Conservation (phyloP, 2,888 invertebrate genomes). For the Lasioglossum morio region DNA sequence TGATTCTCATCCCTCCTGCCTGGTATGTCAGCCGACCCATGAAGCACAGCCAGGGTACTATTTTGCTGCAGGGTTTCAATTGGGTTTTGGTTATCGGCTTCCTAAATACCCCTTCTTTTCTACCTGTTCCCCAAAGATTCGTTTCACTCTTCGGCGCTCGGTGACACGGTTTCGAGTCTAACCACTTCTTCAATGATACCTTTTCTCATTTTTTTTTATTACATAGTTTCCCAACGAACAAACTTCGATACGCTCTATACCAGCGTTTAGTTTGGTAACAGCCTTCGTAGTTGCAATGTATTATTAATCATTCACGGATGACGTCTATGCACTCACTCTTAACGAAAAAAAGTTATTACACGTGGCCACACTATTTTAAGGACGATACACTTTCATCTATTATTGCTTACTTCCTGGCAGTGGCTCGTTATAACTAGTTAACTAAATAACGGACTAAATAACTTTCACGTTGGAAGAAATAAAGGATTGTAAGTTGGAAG, state of each 20-base stretch:
- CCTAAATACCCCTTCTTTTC: neutral
- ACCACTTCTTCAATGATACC: neutral
- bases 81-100: constrained; percentile 59
- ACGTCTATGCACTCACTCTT: neutral
- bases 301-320: neutral
- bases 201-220: neutral
- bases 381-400: neutral
- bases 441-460: too few relatives aligned
- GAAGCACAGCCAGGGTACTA: constrained; percentile 89
- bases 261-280: neutral
- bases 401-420: neutral
- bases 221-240: neutral
- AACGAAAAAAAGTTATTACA: neutral
- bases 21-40: constrained; percentile 91
- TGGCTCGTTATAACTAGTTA: too few relatives aligned
- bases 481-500: too few relatives aligned
- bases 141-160: neutral
- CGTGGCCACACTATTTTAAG: neutral
- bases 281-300: neutral
- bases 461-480: too few relatives aligned
- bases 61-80: constrained; percentile 81
- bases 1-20: constrained; percentile 92
- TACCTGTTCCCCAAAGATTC: neutral
- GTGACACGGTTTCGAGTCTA: neutral
- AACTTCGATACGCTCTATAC: neutral